Percentiles rank a stretch among this genome's conserved stretches.
Evolutionary conservation across 2,888 invertebrate genomes (phyloP).

Genomic region (Heliothis peltigera): DNA sequence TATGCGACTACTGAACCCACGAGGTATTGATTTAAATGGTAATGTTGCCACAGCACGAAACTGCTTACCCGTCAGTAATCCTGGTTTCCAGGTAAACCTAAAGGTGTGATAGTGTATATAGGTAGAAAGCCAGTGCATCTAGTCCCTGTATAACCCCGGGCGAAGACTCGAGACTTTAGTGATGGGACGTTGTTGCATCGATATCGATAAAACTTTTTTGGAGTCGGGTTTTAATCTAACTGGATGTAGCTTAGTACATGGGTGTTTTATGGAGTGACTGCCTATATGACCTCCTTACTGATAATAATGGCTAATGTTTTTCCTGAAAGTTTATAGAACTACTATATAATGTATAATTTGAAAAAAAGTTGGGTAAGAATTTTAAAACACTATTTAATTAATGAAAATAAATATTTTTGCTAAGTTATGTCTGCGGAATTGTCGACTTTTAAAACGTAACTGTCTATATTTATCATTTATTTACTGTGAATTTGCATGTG

Average conservation of each 20-base stretch:
- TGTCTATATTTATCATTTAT: not conserved
- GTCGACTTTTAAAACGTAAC: not conserved
- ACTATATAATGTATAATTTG: too few species aligned
- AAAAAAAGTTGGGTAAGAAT: too few species aligned
- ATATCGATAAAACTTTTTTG: slow-evolving; percentile 34
- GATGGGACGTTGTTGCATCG: slow-evolving; percentile 46
- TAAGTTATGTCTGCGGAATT: not conserved
- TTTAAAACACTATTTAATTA: too few species aligned
- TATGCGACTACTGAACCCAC: too few species aligned
- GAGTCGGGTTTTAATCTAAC: too few species aligned
- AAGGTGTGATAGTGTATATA: slow-evolving; percentile 7
- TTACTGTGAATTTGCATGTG: not conserved
- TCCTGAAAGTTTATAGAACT: too few species aligned
- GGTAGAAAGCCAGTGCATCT: slow-evolving; percentile 50
- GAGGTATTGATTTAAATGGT: not conserved
- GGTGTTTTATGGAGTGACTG: too few species aligned
- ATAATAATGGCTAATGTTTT: too few species aligned
- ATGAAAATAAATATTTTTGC: not conserved
- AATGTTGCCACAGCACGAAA: slow-evolving; percentile 14
- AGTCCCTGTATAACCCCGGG: slow-evolving; percentile 59
- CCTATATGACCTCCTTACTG: too few species aligned
- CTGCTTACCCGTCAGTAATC: not conserved
- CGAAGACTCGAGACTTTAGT: slow-evolving; percentile 59
- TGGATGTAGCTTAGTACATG: too few species aligned
- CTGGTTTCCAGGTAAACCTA: slow-evolving; percentile 5